phyloP scores from a whole-genome alignment of 2,113 vertebrate genomes.

The Ascaphus truei region DNA sequence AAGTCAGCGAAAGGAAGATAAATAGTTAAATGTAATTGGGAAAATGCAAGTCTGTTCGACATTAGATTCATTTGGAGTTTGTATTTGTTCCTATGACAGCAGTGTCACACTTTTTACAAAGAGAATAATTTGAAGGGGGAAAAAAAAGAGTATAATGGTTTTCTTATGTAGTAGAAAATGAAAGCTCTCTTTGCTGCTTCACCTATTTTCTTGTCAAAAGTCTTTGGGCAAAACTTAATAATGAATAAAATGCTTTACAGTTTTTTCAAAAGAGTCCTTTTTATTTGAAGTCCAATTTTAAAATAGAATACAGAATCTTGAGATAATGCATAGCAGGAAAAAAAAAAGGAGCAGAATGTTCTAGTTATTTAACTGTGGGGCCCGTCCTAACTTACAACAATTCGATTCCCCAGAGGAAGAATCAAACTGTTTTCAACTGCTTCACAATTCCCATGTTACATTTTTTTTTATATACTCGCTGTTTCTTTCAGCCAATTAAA shows the following conservation, averaged over 20 bases:
- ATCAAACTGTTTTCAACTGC: not conserved
- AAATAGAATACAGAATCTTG: slow-evolving; percentile 43
- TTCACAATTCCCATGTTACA: slow-evolving; percentile 8
- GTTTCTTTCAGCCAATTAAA: not conserved
- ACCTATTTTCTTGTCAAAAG: slow-evolving; percentile 74
- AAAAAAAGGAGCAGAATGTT: slow-evolving; percentile 7
- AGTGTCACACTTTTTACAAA: slow-evolving; percentile 57
- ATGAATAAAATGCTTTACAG: slow-evolving; percentile 60
- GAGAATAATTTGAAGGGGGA: slow-evolving; percentile 37
- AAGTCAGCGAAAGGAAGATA: not conserved
- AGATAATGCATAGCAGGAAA: slow-evolving; percentile 45
- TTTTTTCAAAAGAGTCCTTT: slow-evolving; percentile 56
- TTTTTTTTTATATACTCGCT: not conserved
- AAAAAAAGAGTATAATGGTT: slow-evolving; percentile 57
- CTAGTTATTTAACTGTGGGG: not conserved
- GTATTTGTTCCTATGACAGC: slow-evolving; percentile 57
- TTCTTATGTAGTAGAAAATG: slow-evolving; percentile 61
- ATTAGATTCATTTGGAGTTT: slow-evolving; percentile 56
- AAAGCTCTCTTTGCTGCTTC: slow-evolving; percentile 55
- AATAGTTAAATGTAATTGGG: slow-evolving; percentile 17
- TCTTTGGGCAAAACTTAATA: slow-evolving; percentile 62
- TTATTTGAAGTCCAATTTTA: slow-evolving; percentile 54
- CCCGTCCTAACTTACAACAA: not conserved
- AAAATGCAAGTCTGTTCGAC: slow-evolving; percentile 49
- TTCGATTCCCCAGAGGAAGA: not conserved